phyloP scores from a whole-genome alignment of 2,888 invertebrate species.

The Drosophila niveifrons region DNA sequence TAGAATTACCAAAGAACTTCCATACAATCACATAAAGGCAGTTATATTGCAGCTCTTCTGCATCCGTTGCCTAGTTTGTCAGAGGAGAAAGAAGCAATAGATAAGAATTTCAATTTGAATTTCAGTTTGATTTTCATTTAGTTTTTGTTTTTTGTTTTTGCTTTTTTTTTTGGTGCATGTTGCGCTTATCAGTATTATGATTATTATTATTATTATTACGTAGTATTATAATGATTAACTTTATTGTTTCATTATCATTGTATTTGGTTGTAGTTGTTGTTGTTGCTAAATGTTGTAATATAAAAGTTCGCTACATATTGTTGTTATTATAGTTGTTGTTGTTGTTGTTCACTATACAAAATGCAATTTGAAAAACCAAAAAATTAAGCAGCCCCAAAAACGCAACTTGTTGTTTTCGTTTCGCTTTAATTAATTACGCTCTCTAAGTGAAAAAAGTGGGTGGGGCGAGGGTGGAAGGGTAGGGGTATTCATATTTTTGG shows the following conservation, averaged over 20 bases:
- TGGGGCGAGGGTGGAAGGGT: neutral
- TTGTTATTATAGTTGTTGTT: slow-evolving; percentile 30
- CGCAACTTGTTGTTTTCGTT: slow-evolving; percentile 29
- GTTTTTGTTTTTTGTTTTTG: slow-evolving; percentile 45
- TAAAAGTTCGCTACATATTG: slow-evolving; percentile 46
- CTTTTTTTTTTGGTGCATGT: slow-evolving; percentile 9
- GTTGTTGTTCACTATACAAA: slow-evolving; percentile 52
- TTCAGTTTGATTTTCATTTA: slow-evolving; percentile 27
- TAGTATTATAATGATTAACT: slow-evolving; percentile 22
- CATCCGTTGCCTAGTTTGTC: slow-evolving; percentile 82
- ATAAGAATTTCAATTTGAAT: slow-evolving; percentile 66
- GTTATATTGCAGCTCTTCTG: slow-evolving; percentile 87
- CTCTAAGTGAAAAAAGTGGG: slow-evolving; percentile 9
- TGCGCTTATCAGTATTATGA: slow-evolving; percentile 32
- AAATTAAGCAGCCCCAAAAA: slow-evolving; percentile 56
- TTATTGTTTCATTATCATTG: slow-evolving; percentile 16
- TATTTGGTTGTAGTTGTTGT: slow-evolving; percentile 18
- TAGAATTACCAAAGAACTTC: slow-evolving; percentile 88
- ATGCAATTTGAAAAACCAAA: slow-evolving; percentile 53
- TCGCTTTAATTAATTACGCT: slow-evolving; percentile 16
- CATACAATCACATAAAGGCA: slow-evolving; percentile 90
- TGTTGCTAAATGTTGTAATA: slow-evolving; percentile 26
- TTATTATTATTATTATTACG: slow-evolving; percentile 30
- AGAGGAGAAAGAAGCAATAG: slow-evolving; percentile 71
- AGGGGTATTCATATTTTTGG: neutral